Percentiles rank a stretch among this genome's conserved stretches.
phyloP scores from a whole-genome alignment of 92 coral and sea anemone genomes.

The Isaurus tuberculatus region DNA sequence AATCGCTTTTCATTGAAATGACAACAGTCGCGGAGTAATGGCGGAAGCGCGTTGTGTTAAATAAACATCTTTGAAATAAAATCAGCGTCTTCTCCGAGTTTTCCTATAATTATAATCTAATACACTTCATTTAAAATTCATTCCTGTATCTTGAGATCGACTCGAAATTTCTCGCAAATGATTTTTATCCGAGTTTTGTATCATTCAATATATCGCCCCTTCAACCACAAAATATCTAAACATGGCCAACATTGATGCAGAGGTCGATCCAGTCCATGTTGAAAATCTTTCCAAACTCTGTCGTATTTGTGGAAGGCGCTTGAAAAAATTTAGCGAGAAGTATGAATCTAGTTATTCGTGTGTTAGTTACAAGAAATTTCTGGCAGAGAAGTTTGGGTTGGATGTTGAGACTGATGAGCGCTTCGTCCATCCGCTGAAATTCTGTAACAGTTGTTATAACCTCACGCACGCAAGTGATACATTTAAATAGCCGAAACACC shows the following conservation, averaged over 20 bases:
- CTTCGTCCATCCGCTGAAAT: constrained; percentile 9
- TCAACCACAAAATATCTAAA: constrained; percentile 29
- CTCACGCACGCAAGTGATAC: background rate
- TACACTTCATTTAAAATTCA: background rate
- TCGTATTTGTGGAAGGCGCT: constrained; percentile 35
- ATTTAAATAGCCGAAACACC: constrained; percentile 26
- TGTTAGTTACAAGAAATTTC: constrained; percentile 3
- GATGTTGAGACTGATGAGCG: constrained; percentile 25
- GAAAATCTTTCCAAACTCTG: constrained; percentile 41
- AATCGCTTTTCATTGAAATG: constrained; percentile 8
- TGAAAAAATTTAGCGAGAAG: constrained; percentile 14
- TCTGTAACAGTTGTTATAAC: constrained; percentile 24
- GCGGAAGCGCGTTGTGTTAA: constrained; percentile 37
- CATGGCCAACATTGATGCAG: constrained; percentile 26
- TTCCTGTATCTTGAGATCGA: constrained; percentile 12
- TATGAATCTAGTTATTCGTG: constrained; percentile 37
- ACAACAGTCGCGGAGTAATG: constrained; percentile 11
- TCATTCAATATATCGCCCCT: constrained; percentile 18
- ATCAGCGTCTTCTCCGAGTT: constrained; percentile 45
- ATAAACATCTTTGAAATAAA: constrained; percentile 30
- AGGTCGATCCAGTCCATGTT: constrained; percentile 25
- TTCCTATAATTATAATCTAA: constrained; percentile 8
- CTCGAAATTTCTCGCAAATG: constrained; percentile 27
- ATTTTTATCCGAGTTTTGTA: constrained; percentile 30
- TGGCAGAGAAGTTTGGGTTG: constrained; percentile 24